Base-by-base conservation (phyloP, 2,797 vertebrate genomes). In the Mus spretus region DNA sequence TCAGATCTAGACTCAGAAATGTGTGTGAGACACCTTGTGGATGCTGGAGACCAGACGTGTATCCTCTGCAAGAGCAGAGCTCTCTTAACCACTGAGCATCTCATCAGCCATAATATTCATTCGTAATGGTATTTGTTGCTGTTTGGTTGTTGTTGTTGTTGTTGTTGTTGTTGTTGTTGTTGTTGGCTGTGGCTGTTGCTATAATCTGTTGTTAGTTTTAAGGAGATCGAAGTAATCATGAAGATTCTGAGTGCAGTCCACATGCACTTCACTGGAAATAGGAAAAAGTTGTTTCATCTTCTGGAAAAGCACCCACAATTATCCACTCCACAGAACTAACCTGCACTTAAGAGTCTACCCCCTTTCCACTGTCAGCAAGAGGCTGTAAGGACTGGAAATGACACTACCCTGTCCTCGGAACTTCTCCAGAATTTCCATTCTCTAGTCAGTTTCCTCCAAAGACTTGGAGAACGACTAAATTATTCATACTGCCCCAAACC, bases 391-490 rank as follows among this genome's bases (percentile, higher is more conserved):
- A 9, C 20, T 84, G 31, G 63, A 50, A 82, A 82, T 61, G 53
- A 78, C 44, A 22, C 50, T 90, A 7, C 22, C 40, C 37, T 53
- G 0, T 65, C 92, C 85, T 79, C 61, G 50, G 24, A 55, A 81
- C 3, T 84, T 91, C 44, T 57, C 90, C 19, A 92, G 55, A 93
- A 55, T 95, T 94, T 94, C 57, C 65, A 84, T 55, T 94, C 91
- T 96, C 61, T 79, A 31, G 40, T 63, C 91, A 40, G 72, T 11
- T 90, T 84, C 82, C 53, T 90, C 74, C 65, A 94, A 94, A 78
- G 57, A 94, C 34, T 59, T 95, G 65, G 53, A 88, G 10, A 63
- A 34, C 0, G 50, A 37, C 22, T 87, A 8, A 77, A 81, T 88
- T 90, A 57, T 47, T 94, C 53, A 77, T 65, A 28, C 90, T 72